Evolutionary conservation across 2,888 invertebrate genomes (phyloP), one percentile per base, ranked within the genome.

Genomic region (Caenorhabditis sp.): DNA sequence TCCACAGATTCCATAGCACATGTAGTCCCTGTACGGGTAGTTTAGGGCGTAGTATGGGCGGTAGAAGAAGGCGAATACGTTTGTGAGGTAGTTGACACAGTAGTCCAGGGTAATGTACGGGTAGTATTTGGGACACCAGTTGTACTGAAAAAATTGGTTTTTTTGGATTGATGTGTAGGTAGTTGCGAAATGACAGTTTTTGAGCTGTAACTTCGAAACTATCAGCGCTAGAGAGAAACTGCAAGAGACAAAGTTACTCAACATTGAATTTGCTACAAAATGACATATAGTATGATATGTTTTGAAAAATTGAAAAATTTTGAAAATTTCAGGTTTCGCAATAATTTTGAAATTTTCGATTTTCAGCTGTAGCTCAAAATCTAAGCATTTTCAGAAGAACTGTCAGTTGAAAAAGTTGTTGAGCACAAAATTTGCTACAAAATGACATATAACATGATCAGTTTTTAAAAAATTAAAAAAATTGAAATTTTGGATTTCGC

Each of bases 271-370:
- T 6, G 4, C 32, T 32, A 32, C 32, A 32, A 32, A 32, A 32
- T 32, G 32, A 32, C 9, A 32, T 9, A 32, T 9, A 32, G 32
- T 9, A 32, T 32, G 32, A 32, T 32, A 32, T 6, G 9, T 6
- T 9, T 32, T 5, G 9, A 15, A 40, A 40, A 9, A 5, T 13
- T 32, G 32, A 32, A 32, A 32, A 32, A 6, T 32, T 32, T 9
- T 4, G 9, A 32, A 32, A 32, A 32, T n/a, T n/a, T n/a, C n/a
- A n/a, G n/a, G n/a, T n/a, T n/a, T 74, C 80, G 76, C 74, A 64
- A 28, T 5, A 60, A 60, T n/a, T n/a, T n/a, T n/a, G n/a, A n/a
- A n/a, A n/a, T n/a, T n/a, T n/a, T n/a, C n/a, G n/a, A n/a, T n/a
- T n/a, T n/a, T n/a, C n/a, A n/a, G n/a, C n/a, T n/a, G n/a, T n/a